These are phyloP conservation scores for Aphidius ervi DNA, from an alignment of 1,140 invertebrate species.

Conservation along the genomic window DNA sequence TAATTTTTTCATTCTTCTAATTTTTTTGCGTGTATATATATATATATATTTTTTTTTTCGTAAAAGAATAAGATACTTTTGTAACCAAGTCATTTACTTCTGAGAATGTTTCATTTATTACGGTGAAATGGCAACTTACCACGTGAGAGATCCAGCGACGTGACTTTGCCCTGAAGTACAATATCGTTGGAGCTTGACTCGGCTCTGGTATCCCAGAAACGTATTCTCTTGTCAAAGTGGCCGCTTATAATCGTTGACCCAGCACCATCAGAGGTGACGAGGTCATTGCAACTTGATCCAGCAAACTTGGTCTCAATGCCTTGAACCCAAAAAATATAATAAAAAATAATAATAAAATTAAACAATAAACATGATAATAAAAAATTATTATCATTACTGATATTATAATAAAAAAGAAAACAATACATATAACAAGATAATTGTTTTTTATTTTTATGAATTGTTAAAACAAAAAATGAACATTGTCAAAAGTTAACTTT, in stretches of 20 bases:
- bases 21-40: too few species aligned
- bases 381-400: constrained; percentile 11
- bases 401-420: constrained; percentile 17
- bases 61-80: too few species aligned
- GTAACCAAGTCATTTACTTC: constrained; percentile 1
- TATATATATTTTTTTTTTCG: too few species aligned
- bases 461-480: too few species aligned
- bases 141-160: constrained; percentile 88
- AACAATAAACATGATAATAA: background rate
- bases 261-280: constrained; percentile 82
- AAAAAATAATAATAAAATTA: background rate
- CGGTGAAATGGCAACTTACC: constrained; percentile 55
- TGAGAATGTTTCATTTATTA: constrained; percentile 12
- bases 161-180: constrained; percentile 86
- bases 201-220: constrained; percentile 93
- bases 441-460: too few species aligned
- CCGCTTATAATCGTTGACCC: constrained; percentile 94
- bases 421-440: background rate
- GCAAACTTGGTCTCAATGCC: constrained; percentile 95
- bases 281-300: constrained; percentile 93
- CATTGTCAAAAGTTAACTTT: background rate
- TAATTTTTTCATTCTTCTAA: too few species aligned
- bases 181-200: constrained; percentile 79
- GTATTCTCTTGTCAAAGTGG: constrained; percentile 94
- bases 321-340: constrained; percentile 45